phyloP scores from a whole-genome alignment of 2,113 vertebrate species.

The Clarias macrocephalus region DNA sequence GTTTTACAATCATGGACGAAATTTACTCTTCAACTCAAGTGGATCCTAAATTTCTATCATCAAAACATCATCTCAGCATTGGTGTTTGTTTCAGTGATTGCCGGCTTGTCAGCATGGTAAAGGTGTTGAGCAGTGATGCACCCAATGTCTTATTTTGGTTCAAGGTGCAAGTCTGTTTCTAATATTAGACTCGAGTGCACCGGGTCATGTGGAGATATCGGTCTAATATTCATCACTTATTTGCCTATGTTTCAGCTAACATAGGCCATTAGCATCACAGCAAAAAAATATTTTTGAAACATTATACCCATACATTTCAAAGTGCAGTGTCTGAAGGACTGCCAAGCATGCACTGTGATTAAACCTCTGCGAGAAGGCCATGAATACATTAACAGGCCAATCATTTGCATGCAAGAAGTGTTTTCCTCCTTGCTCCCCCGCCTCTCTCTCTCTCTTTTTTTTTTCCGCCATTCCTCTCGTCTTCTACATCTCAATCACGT shows the following conservation, averaged over 20 bases:
- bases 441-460: constrained; percentile 25
- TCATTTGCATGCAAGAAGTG: constrained; percentile 81
- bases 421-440: constrained; percentile 66
- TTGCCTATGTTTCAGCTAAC: constrained; percentile 8
- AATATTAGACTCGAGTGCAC: neutral
- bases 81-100: neutral
- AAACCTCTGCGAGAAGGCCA: constrained; percentile 47
- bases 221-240: neutral
- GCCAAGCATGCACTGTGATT: constrained; percentile 44
- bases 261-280: constrained; percentile 3
- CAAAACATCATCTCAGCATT: neutral
- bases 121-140: neutral
- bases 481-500: constrained; percentile 94
- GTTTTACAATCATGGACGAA: neutral
- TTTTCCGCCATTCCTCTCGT: constrained; percentile 70
- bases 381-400: constrained; percentile 58
- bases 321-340: constrained; percentile 14
- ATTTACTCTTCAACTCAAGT: neutral
- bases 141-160: neutral
- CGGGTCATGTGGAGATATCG: neutral
- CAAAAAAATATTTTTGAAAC: neutral
- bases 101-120: neutral
- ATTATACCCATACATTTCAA: constrained; percentile 35
- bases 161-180: neutral
- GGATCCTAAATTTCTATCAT: neutral